A percentile compares a stretch with the other conserved stretches of the same genome.
These are phyloP conservation scores for Brachystomella parvula DNA, from an alignment of 1,140 invertebrate genomes.

Conservation along the genomic window DNA sequence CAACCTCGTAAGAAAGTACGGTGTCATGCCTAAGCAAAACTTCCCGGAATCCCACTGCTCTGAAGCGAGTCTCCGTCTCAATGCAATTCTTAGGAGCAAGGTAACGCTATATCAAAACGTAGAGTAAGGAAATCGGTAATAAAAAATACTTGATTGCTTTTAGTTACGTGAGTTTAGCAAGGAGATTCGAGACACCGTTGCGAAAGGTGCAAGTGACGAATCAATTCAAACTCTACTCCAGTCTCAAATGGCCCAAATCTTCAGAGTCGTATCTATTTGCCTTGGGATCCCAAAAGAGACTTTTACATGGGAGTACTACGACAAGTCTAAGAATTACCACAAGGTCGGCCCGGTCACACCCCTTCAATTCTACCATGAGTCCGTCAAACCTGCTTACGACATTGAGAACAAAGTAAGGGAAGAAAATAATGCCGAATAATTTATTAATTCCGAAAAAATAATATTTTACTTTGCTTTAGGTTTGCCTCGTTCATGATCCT, in stretches of 20 bases:
- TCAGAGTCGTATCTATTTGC: slow-evolving; percentile 72
- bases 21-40: slow-evolving; percentile 75
- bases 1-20: slow-evolving; percentile 76
- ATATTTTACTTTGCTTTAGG: slow-evolving; percentile 45
- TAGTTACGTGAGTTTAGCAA: slow-evolving; percentile 65
- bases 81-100: slow-evolving; percentile 69
- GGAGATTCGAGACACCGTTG: slow-evolving; percentile 51
- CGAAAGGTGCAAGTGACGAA: slow-evolving; percentile 38
- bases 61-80: slow-evolving; percentile 63
- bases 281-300: slow-evolving; percentile 69
- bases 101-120: slow-evolving; percentile 43
- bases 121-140: slow-evolving; percentile 1
- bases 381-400: slow-evolving; percentile 70
- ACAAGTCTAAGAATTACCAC: slow-evolving; percentile 71
- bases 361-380: slow-evolving; percentile 67
- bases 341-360: slow-evolving; percentile 67
- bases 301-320: slow-evolving; percentile 80
- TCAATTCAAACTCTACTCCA: slow-evolving; percentile 48
- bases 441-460: slow-evolving; percentile 14
- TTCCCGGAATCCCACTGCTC: slow-evolving; percentile 74
- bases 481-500: slow-evolving; percentile 78
- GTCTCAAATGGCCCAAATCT: slow-evolving; percentile 63
- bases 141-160: slow-evolving; percentile 36
- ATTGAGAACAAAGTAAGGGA: slow-evolving; percentile 68
- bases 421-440: slow-evolving; percentile 7